These are phyloP conservation scores for Acrossocheilus fasciatus DNA, from an alignment of 2,797 vertebrate species.

Conservation along the genomic window DNA sequence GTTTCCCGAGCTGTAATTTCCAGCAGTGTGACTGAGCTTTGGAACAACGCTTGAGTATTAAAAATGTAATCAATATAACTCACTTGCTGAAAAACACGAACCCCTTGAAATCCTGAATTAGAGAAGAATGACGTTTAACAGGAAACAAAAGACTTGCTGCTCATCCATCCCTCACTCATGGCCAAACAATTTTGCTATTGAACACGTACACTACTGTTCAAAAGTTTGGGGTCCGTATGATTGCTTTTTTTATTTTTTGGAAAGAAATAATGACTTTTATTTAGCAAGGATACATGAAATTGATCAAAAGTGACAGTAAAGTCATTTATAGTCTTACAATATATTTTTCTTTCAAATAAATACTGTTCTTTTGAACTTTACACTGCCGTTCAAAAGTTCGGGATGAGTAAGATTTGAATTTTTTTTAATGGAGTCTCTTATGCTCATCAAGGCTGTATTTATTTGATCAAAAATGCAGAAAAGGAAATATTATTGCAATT, in stretches of 20 bases:
- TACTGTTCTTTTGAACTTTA: neutral
- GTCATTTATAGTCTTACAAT: neutral
- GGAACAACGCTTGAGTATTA: constrained; percentile 48
- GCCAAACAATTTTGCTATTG: neutral
- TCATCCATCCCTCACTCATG: constrained; percentile 1
- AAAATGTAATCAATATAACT: constrained; percentile 60
- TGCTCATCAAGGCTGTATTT: neutral
- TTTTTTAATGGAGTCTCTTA: neutral
- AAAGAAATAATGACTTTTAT: neutral
- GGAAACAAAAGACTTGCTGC: constrained; percentile 11
- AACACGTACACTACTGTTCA: neutral
- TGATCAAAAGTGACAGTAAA: neutral
- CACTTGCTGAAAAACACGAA: constrained; percentile 14
- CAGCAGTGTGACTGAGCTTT: constrained; percentile 59
- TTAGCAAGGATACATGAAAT: neutral
- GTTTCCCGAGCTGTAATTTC: constrained; percentile 66
- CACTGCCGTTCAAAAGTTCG: neutral
- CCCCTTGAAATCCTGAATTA: constrained; percentile 19
- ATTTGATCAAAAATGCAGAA: neutral
- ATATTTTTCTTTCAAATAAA: neutral
- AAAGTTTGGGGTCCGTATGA: neutral
- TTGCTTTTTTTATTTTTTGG: neutral
- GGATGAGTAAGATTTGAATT: too few relatives aligned
- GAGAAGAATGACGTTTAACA: constrained; percentile 20
- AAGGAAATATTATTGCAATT: neutral